A percentile compares a stretch with the other conserved stretches of the same genome.
phyloP scores from a whole-genome alignment of 2,797 vertebrate species.

The Agapornis canus region DNA sequence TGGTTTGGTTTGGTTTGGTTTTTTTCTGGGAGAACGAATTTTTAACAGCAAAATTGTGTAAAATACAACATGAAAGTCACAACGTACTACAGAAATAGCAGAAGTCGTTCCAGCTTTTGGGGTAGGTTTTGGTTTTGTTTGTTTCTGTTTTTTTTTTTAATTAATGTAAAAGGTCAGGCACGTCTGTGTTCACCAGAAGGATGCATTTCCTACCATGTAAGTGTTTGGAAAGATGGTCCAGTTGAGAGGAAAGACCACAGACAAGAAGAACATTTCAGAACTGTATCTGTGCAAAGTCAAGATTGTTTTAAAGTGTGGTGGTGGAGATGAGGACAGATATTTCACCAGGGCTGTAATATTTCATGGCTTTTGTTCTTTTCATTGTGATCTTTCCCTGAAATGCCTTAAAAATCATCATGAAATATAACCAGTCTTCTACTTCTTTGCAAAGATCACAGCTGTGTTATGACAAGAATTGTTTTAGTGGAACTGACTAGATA shows the following conservation, averaged over 20 bases:
- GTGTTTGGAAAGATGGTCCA: background rate
- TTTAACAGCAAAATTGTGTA: background rate
- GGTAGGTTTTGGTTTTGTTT: background rate
- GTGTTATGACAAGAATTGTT: slow-evolving; percentile 56
- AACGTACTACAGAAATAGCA: background rate
- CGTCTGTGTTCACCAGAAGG: background rate
- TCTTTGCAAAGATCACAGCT: slow-evolving; percentile 36
- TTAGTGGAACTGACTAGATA: slow-evolving; percentile 49
- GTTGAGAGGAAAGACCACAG: background rate
- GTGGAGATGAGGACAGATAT: background rate
- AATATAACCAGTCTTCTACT: background rate
- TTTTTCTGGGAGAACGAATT: background rate
- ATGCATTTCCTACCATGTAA: background rate
- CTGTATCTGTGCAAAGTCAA: background rate
- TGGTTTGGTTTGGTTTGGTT: too few species aligned
- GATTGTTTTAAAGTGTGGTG: background rate
- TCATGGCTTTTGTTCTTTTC: background rate
- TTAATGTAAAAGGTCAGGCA: background rate
- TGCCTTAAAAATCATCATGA: slow-evolving; percentile 9
- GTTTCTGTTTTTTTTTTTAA: background rate
- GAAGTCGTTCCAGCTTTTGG: background rate
- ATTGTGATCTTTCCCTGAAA: background rate
- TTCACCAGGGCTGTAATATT: background rate
- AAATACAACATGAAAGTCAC: background rate
- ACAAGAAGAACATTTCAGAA: background rate